Base-by-base conservation (phyloP, 2,888 invertebrate species). In the Meteorus cinctellus region DNA sequence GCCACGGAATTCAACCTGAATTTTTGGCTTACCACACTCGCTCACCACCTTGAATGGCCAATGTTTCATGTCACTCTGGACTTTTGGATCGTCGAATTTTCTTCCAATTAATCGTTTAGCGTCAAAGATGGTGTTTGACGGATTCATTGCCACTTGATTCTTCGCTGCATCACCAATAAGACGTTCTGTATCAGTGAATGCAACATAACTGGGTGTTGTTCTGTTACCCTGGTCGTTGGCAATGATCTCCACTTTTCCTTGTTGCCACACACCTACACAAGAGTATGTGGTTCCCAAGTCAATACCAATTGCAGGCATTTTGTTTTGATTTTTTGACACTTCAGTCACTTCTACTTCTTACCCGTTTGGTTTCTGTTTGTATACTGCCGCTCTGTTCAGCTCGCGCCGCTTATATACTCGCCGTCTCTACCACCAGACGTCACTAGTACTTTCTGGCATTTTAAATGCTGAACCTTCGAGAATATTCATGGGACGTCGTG, bases 221-320 rank as follows among this genome's bases (percentile, higher is more conserved):
- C 96, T 91, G 89, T 96, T 96, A 78, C 96, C 96, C 90, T 96
- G 96, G 87, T 96, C 96, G 87, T 97, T 97, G 77, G 96, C 95
- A 86, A 96, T 96, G 87, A 95, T 95, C 87, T 95, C 95, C 77
- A 95, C 95, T 88, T 95, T 94, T 76, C 94, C 94, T 86, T 95
- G 93, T 87, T 95, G 94, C 92, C 94, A 96, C 48, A 48, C 48
- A n/a, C 48, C 48, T n/a, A 48, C 48, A 48, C 48, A 48, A n/a
- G 48, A 48, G n/a, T 48, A 48, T n/a, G 48, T 48, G 48, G 48
- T 48, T 48, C 48, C 48, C 48, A 48, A 48, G 48, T 48, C 48
- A 48, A 48, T 16, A 96, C 95, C 95, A 84, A 95, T 91, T 81
- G 93, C 93, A 83, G 89, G 86, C 85, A 92, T 88, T 60, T 27